phyloP scores from a whole-genome alignment of 1,140 invertebrate genomes.

The Macrobrachium nipponense region DNA sequence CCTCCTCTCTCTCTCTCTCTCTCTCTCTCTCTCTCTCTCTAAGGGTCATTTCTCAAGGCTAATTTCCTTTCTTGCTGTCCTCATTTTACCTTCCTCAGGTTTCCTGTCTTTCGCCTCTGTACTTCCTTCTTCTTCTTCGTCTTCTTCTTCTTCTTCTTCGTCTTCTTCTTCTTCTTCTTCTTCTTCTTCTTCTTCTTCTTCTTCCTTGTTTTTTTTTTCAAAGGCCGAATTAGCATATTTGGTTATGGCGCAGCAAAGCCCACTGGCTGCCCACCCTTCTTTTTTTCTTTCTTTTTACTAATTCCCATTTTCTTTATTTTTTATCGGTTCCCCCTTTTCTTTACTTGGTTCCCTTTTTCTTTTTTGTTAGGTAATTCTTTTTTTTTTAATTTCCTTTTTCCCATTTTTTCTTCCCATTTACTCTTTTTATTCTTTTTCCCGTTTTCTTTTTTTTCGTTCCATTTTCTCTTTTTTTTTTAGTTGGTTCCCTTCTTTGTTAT shows the following conservation, averaged over 20 bases:
- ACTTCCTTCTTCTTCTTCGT: no score
- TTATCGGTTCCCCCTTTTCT: background rate
- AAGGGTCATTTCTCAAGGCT: background rate
- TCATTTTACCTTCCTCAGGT: background rate
- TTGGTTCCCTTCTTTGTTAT: no score
- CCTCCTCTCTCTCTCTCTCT: background rate
- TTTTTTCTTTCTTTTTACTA: background rate
- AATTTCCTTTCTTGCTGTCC: background rate
- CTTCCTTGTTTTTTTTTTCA: background rate
- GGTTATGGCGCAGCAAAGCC: no score
- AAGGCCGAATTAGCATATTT: background rate
- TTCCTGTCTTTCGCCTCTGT: background rate
- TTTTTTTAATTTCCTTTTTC: no score
- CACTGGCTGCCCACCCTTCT: background rate
- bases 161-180: background rate
- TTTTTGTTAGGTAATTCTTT: background rate
- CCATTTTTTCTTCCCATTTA: background rate
- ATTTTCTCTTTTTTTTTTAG: background rate
- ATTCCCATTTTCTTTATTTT: background rate
- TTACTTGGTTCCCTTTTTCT: background rate
- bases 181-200: background rate
- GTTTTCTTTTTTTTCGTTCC: background rate
- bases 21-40: background rate
- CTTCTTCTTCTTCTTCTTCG: background rate
- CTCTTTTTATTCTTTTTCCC: slow-evolving; percentile 5